phyloP scores from a whole-genome alignment of 1,140 invertebrate species.

The Dreissena polymorpha region DNA sequence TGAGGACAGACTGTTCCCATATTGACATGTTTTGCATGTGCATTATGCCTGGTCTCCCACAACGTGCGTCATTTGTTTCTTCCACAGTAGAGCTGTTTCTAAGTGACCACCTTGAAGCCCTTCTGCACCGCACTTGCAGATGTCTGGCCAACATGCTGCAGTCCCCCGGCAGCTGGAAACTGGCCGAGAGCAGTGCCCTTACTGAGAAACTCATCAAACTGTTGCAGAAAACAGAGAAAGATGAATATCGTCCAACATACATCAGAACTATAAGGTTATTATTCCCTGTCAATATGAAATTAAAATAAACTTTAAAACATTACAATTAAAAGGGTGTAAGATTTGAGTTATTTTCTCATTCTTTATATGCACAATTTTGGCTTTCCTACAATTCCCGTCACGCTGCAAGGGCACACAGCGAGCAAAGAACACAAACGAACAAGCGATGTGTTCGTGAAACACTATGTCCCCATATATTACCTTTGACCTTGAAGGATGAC shows the following conservation, averaged over 20 bases:
- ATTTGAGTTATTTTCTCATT: background rate
- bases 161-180: conserved; percentile 38
- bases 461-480: too few species aligned
- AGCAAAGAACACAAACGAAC: too few species aligned
- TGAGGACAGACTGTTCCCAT: too few species aligned
- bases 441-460: too few species aligned
- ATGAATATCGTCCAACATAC: conserved; percentile 25
- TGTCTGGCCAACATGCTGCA: conserved; percentile 40
- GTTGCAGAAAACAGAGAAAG: conserved; percentile 26
- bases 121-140: conserved; percentile 27
- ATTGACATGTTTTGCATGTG: too few species aligned
- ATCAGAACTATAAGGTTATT: conserved; percentile 42
- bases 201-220: conserved; percentile 40
- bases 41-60: too few species aligned
- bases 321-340: background rate
- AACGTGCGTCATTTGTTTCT: background rate
- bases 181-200: conserved; percentile 1
- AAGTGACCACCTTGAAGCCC: background rate
- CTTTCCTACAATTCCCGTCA: too few species aligned
- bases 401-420: too few species aligned
- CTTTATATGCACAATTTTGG: too few species aligned
- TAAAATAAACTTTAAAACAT: background rate
- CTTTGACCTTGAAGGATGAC: too few species aligned
- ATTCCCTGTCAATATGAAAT: background rate
- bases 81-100: conserved; percentile 37